These are phyloP conservation scores for Caerostris darwini DNA, from an alignment of 1,140 invertebrate species.

Conservation along the genomic window DNA sequence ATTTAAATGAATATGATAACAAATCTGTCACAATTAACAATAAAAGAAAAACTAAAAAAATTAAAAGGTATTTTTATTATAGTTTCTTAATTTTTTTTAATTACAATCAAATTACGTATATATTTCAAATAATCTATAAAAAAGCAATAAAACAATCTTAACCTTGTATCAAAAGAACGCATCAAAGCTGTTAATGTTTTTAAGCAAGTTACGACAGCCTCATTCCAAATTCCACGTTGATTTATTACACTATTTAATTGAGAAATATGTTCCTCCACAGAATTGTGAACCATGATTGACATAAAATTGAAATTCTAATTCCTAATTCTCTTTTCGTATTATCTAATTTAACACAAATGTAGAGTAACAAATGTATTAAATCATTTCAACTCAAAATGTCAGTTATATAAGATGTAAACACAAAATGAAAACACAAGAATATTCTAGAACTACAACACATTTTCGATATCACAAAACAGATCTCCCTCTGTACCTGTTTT, in stretches of 20 bases:
- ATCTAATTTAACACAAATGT: too few species aligned
- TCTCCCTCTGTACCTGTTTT: too few species aligned
- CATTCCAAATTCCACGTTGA: too few species aligned
- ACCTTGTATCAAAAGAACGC: constrained; percentile 13
- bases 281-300: constrained; percentile 30
- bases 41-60: neutral
- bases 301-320: neutral
- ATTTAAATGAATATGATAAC: too few species aligned
- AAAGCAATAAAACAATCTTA: neutral
- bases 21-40: too few species aligned
- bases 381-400: neutral
- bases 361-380: too few species aligned
- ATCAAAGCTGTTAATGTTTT: neutral
- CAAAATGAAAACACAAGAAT: too few species aligned
- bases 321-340: neutral
- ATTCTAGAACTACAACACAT: too few species aligned
- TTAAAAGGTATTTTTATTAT: neutral
- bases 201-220: neutral
- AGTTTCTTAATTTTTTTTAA: neutral
- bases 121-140: neutral
- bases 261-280: neutral
- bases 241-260: neutral
- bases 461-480: too few species aligned
- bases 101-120: neutral
- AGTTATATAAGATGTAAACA: neutral